Conservation (phyloP, 2,888 invertebrate genomes). For the Erebia ligea region DNA sequence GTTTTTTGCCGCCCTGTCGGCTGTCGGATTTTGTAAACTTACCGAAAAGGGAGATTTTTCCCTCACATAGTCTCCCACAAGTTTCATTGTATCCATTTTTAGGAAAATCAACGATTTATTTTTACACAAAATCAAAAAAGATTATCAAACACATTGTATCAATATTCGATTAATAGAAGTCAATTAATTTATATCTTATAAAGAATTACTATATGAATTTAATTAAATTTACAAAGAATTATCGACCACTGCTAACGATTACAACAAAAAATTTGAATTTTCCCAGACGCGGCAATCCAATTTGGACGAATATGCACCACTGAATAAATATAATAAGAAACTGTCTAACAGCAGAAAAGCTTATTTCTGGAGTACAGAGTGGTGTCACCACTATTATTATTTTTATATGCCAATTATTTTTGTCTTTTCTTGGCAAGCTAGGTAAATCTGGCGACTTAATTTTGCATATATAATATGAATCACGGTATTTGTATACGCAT, state of each 20-base stretch:
- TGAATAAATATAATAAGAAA: conserved; percentile 19
- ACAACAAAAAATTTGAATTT: not conserved
- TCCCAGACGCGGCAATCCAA: not conserved
- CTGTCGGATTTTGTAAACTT: conserved; percentile 37
- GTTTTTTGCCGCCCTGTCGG: too few relatives aligned
- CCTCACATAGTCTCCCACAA: conserved; percentile 71
- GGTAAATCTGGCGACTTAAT: conserved; percentile 7
- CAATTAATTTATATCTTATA: not conserved
- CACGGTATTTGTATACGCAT: not conserved
- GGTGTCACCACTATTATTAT: conserved; percentile 21
- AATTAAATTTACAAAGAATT: not conserved
- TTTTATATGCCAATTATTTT: conserved; percentile 24
- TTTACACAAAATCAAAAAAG: not conserved
- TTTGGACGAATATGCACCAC: conserved; percentile 2
- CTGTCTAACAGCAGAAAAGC: conserved; percentile 1
- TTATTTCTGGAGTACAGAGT: conserved; percentile 18
- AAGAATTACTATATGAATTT: not conserved
- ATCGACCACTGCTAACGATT: not conserved
- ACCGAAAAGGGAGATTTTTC: conserved; percentile 77
- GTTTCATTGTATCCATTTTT: conserved; percentile 72
- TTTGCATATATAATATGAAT: conserved; percentile 12
- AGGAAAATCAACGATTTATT: not conserved
- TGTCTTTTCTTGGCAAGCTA: conserved; percentile 22
- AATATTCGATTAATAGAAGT: too few relatives aligned
- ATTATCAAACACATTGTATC: not conserved